phyloP scores from a whole-genome alignment of 2,888 invertebrate species.

The Megamerina dolium region DNA sequence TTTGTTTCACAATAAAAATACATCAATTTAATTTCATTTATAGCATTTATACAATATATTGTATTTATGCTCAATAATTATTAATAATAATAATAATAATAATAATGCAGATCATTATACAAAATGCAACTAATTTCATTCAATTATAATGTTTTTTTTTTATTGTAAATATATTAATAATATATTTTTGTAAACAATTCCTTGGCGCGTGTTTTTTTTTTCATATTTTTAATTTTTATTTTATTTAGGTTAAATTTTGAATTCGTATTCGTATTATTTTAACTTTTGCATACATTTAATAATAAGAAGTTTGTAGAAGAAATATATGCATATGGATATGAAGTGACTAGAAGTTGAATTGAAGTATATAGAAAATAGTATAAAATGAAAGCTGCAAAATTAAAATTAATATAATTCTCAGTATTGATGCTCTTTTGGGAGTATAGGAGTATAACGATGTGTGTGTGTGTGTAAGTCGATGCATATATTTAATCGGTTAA shows the following conservation, averaged over 20 bases:
- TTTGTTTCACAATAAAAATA: neutral
- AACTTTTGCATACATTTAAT: neutral
- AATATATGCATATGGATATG: too few relatives aligned
- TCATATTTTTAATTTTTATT: constrained; percentile 11
- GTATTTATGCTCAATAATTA: constrained; percentile 1
- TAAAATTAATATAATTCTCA: too few relatives aligned
- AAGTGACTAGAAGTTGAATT: neutral
- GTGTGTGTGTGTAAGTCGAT: too few relatives aligned
- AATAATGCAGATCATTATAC: constrained; percentile 4
- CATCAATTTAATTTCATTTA: neutral
- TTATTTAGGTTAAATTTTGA: constrained; percentile 3
- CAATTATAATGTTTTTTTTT: too few relatives aligned
- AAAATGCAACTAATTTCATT: constrained; percentile 4
- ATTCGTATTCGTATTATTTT: too few relatives aligned
- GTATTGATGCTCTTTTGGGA: too few relatives aligned
- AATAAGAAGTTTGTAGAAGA: too few relatives aligned
- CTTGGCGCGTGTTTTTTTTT: constrained; percentile 36
- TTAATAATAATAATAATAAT: neutral
- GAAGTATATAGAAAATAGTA: too few relatives aligned
- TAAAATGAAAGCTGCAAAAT: too few relatives aligned
- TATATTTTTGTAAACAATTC: constrained; percentile 38
- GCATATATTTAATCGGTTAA: too few relatives aligned
- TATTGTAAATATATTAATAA: too few relatives aligned
- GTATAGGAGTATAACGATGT: too few relatives aligned
- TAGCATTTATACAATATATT: neutral